These are phyloP conservation scores for Odontomyia ornata DNA, from an alignment of 2,888 invertebrate species.

Conservation along the genomic window DNA sequence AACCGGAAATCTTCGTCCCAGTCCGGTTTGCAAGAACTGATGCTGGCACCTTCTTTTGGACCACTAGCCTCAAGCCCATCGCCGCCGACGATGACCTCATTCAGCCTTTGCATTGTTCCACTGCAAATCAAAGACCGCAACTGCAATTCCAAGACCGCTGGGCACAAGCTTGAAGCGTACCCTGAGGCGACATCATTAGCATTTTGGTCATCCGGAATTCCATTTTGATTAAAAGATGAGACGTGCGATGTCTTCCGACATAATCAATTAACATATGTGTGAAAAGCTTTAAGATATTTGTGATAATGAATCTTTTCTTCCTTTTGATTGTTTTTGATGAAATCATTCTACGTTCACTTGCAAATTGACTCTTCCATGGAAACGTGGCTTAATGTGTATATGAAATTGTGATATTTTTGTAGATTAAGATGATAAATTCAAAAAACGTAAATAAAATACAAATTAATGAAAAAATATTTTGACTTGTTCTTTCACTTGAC, in stretches of 20 bases:
- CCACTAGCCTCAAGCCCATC: conserved; percentile 66
- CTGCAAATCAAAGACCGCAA: conserved; percentile 59
- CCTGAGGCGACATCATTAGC: neutral
- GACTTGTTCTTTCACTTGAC: no score
- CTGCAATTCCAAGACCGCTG: conserved; percentile 68
- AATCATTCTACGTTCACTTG: conserved; percentile 2
- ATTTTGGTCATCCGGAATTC: neutral
- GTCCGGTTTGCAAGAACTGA: conserved; percentile 83
- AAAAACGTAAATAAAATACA: neutral
- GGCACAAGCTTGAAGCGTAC: conserved; percentile 72
- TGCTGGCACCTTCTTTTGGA: conserved; percentile 88
- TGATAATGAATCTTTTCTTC: conserved; percentile 37
- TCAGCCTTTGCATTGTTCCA: conserved; percentile 62
- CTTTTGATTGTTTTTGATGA: neutral
- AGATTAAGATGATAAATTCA: conserved; percentile 6
- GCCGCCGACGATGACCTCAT: conserved; percentile 59
- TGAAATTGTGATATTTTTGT: conserved; percentile 29
- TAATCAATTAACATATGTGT: neutral
- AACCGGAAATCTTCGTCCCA: conserved; percentile 65
- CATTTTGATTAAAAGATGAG: neutral
- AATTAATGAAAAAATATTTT: neutral
- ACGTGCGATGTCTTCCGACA: neutral
- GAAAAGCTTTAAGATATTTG: conserved; percentile 41
- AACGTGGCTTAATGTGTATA: neutral
- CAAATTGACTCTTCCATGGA: neutral